Conservation (phyloP, 1,140 invertebrate genomes). For the Apis cerana region DNA sequence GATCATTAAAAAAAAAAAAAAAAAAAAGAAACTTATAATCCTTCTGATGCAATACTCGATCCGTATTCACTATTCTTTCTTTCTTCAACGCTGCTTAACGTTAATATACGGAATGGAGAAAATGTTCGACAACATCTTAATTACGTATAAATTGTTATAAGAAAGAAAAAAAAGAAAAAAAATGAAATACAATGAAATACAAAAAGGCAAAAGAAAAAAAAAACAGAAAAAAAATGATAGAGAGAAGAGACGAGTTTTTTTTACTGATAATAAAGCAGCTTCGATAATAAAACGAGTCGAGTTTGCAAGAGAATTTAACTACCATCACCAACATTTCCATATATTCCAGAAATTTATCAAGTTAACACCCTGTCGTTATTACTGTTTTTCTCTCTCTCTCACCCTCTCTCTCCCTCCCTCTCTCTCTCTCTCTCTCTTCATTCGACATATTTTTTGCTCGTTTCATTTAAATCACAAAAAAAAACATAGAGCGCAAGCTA, state of each 20-base stretch:
- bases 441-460: slow-evolving; percentile 9
- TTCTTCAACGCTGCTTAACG: neutral
- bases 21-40: neutral
- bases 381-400: neutral
- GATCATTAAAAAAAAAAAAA: slow-evolving; percentile 49
- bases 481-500: slow-evolving; percentile 4
- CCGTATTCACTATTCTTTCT: slow-evolving; percentile 57
- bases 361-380: slow-evolving; percentile 34
- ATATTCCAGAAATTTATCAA: slow-evolving; percentile 28
- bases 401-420: too few species aligned
- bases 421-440: slow-evolving; percentile 4
- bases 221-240: neutral
- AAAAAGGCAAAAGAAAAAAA: neutral
- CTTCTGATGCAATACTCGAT: slow-evolving; percentile 63
- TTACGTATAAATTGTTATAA: neutral
- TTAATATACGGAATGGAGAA: neutral
- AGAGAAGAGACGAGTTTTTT: slow-evolving; percentile 15
- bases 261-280: slow-evolving; percentile 5
- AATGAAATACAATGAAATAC: neutral
- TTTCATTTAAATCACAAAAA: slow-evolving; percentile 26
- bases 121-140: slow-evolving; percentile 11
- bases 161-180: neutral
- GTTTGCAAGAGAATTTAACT: slow-evolving; percentile 67
- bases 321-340: slow-evolving; percentile 69
- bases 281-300: slow-evolving; percentile 70